Conservation (phyloP, 1,140 invertebrate genomes). For the Drosophila athabasca region DNA sequence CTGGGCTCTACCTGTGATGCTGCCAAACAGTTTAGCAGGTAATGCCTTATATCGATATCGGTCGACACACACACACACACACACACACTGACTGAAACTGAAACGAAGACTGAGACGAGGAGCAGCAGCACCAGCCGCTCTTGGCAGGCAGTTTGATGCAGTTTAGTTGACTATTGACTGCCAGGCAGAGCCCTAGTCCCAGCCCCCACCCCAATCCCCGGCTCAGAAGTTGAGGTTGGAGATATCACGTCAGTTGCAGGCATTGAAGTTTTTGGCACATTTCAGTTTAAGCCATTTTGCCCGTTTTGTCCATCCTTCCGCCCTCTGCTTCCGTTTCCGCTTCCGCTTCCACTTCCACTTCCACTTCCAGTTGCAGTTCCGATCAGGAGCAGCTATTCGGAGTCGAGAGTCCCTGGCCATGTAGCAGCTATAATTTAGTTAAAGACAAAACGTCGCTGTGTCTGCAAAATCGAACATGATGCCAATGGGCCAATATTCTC, state of each 20-base stretch:
- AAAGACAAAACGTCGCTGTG: slow-evolving; percentile 76
- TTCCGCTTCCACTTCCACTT: slow-evolving; percentile 27
- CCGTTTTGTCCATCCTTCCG: slow-evolving; percentile 27
- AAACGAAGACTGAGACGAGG: slow-evolving; percentile 16
- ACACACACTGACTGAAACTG: not conserved
- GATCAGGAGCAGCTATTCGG: slow-evolving; percentile 12
- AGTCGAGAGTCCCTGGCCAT: slow-evolving; percentile 40
- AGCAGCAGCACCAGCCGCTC: slow-evolving; percentile 30
- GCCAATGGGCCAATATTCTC: slow-evolving; percentile 72
- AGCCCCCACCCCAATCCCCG: slow-evolving; percentile 8
- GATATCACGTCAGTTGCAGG: slow-evolving; percentile 74
- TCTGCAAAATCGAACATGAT: slow-evolving; percentile 78
- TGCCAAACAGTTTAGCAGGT: slow-evolving; percentile 82
- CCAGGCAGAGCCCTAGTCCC: slow-evolving; percentile 48
- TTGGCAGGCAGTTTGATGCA: slow-evolving; percentile 76
- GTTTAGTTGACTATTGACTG: slow-evolving; percentile 80
- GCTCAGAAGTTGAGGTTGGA: slow-evolving; percentile 49
- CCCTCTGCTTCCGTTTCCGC: slow-evolving; percentile 6
- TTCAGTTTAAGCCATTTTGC: slow-evolving; percentile 41
- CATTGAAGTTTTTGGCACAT: slow-evolving; percentile 72
- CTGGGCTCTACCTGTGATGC: slow-evolving; percentile 46
- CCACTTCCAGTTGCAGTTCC: slow-evolving; percentile 9
- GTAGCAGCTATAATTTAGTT: slow-evolving; percentile 77
- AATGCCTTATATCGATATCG: slow-evolving; percentile 81
- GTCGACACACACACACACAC: slow-evolving; percentile 2